Conservation (phyloP, 2,888 invertebrate genomes). For the Blastobasis adustella region DNA sequence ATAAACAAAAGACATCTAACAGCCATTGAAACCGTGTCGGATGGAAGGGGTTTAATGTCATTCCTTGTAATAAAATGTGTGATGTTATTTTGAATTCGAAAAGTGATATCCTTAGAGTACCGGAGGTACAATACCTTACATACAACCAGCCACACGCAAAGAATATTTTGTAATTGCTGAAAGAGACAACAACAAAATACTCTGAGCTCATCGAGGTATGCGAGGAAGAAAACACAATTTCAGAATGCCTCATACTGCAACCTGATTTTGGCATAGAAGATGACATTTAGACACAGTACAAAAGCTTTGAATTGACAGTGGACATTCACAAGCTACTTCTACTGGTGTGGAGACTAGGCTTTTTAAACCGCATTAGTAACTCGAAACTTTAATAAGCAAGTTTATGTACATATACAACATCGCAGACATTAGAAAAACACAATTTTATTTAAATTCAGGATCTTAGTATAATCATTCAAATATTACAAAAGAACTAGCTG, state of each 20-base stretch:
- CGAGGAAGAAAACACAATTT: neutral
- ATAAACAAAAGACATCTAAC: slow-evolving; percentile 24
- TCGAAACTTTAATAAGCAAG: too few relatives aligned
- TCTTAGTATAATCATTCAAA: too few relatives aligned
- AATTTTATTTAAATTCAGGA: too few relatives aligned
- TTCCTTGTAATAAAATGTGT: slow-evolving; percentile 53
- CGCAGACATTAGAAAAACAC: too few relatives aligned
- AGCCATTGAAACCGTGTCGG: slow-evolving; percentile 34
- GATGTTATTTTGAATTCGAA: slow-evolving; percentile 56
- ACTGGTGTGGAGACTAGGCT: too few relatives aligned
- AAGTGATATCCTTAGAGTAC: slow-evolving; percentile 46
- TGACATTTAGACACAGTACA: neutral
- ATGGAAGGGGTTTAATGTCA: slow-evolving; percentile 42
- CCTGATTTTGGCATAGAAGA: neutral
- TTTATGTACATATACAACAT: too few relatives aligned
- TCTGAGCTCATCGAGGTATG: slow-evolving; percentile 47
- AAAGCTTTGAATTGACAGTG: neutral
- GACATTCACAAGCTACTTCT: neutral
- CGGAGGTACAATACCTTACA: slow-evolving; percentile 82
- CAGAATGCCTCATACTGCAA: neutral
- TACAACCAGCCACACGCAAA: slow-evolving; percentile 91
- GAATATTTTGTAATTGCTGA: slow-evolving; percentile 88
- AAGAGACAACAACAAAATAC: slow-evolving; percentile 76
- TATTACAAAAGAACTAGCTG: neutral
- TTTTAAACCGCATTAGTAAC: too few relatives aligned